These are phyloP conservation scores for Molossus alvarezi DNA, from an alignment of 2,797 vertebrate species.

Conservation along the genomic window DNA sequence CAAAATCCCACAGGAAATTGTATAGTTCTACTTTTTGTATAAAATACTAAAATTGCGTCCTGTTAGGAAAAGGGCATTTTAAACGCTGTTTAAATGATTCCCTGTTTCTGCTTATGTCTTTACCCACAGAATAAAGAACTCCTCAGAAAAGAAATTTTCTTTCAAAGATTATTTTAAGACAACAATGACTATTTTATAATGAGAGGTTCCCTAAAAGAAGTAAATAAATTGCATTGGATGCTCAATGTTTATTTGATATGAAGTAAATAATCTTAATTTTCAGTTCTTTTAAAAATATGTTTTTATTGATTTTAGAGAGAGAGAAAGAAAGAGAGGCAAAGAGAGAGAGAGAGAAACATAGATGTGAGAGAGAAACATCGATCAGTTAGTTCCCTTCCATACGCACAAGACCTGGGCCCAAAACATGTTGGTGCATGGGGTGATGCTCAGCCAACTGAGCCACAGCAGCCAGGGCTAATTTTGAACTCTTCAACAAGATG, in stretches of 20 bases:
- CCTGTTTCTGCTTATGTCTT: constrained; percentile 15
- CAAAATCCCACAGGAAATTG: background rate
- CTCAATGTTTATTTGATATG: constrained; percentile 75
- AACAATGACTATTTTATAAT: constrained; percentile 48
- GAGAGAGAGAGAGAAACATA: background rate
- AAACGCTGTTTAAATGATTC: background rate
- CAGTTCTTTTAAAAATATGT: background rate
- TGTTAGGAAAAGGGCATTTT: background rate
- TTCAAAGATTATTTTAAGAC: constrained; percentile 71
- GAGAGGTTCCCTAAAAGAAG: constrained; percentile 60
- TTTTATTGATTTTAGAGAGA: background rate
- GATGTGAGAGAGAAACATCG: background rate
- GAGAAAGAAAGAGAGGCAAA: background rate
- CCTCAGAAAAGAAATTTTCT: background rate
- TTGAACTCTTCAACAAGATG: constrained; percentile 71
- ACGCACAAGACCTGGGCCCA: background rate
- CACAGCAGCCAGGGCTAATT: constrained; percentile 81
- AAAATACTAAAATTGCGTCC: constrained; percentile 54
- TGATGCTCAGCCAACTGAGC: background rate
- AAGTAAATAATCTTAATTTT: constrained; percentile 82
- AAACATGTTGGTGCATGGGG: background rate
- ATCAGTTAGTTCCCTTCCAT: background rate
- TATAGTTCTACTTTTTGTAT: background rate
- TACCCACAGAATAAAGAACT: constrained; percentile 7
- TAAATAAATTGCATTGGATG: constrained; percentile 79